These are phyloP conservation scores for Actinostola sp. DNA, from an alignment of 92 coral and sea anemone genomes.

Conservation along the genomic window DNA sequence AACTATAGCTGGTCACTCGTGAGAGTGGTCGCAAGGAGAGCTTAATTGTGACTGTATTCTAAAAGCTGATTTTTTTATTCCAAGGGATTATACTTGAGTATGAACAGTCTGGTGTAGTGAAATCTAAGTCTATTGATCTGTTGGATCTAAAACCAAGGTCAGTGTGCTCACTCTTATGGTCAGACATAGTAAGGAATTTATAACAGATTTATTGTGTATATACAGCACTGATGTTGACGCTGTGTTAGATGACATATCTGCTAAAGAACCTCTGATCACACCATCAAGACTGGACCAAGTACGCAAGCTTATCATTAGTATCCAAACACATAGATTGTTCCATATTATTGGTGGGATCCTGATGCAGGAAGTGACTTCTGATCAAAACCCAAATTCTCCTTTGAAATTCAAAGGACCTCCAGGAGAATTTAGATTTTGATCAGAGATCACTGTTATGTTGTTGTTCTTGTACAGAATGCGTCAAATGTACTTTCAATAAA, in stretches of 20 bases:
- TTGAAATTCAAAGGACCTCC: too few relatives aligned
- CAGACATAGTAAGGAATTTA: too few relatives aligned
- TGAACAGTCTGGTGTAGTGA: conserved; percentile 89
- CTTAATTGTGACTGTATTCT: background rate
- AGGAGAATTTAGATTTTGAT: too few relatives aligned
- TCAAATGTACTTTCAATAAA: too few relatives aligned
- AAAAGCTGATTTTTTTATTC: conserved; percentile 5
- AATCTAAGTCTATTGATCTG: conserved; percentile 95
- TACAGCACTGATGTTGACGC: conserved; percentile 89
- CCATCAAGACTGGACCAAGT: conserved; percentile 98
- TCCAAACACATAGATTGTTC: conserved; percentile 38
- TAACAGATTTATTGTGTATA: too few relatives aligned
- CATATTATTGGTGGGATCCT: too few relatives aligned
- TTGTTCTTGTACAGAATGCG: too few relatives aligned
- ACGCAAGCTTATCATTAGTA: conserved; percentile 88
- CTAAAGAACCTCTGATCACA: conserved; percentile 95
- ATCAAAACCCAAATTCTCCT: too few relatives aligned
- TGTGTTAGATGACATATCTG: conserved; percentile 88
- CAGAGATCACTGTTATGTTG: too few relatives aligned
- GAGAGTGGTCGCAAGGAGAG: too few relatives aligned
- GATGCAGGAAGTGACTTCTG: too few relatives aligned
- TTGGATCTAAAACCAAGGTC: conserved; percentile 93
- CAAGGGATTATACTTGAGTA: conserved; percentile 95
- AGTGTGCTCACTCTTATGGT: background rate
- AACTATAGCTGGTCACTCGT: too few relatives aligned